phyloP scores from a whole-genome alignment of 2,888 invertebrate species.

The Eristalis arbustorum region DNA sequence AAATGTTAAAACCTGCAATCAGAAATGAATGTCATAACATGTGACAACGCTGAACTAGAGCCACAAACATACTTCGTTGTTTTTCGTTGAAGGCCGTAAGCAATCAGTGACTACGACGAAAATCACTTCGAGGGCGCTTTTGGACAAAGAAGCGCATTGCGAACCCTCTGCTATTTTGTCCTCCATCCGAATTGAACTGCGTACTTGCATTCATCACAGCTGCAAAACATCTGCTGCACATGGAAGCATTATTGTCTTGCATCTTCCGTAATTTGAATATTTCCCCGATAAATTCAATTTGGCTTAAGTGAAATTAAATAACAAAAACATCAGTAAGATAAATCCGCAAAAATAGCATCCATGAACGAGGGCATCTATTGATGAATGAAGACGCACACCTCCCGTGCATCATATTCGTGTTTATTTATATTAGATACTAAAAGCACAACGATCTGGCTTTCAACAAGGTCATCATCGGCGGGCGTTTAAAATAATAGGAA shows the following conservation, averaged over 20 bases:
- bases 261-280: neutral
- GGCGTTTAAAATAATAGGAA: neutral
- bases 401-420: neutral
- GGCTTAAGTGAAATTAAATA: constrained; percentile 44
- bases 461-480: constrained; percentile 11
- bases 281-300: constrained; percentile 24
- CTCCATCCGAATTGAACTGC: no score
- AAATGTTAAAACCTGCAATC: no score
- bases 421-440: constrained; percentile 17
- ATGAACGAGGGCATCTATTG: constrained; percentile 9
- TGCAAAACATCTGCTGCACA: neutral
- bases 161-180: no score
- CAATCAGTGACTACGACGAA: no score
- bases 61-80: no score
- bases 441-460: neutral
- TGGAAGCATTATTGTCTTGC: neutral
- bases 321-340: constrained; percentile 43
- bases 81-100: no score
- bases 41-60: no score
- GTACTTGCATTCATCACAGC: neutral
- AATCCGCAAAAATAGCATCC: constrained; percentile 34
- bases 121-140: no score
- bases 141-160: no score
- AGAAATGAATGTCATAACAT: no score
- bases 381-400: constrained; percentile 10